These are phyloP conservation scores for Trachops cirrhosus DNA, from an alignment of 2,797 vertebrate species.

Conservation along the genomic window DNA sequence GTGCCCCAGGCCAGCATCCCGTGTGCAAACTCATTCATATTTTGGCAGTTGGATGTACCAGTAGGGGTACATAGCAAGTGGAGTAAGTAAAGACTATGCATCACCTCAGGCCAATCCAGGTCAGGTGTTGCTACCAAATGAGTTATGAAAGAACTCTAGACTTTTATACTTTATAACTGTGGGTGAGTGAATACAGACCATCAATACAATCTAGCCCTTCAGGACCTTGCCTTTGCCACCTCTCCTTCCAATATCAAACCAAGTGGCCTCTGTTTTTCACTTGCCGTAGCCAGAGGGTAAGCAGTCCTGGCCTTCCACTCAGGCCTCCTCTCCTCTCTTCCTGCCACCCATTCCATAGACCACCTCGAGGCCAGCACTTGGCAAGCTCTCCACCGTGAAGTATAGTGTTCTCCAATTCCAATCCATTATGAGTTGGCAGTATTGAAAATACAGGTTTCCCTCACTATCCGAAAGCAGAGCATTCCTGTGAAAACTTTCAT, in stretches of 20 bases:
- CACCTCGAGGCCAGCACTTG: background rate
- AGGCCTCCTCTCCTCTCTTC: background rate
- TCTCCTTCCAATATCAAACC: background rate
- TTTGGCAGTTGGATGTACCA: background rate
- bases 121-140: background rate
- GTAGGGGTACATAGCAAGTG: background rate
- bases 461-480: background rate
- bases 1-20: background rate
- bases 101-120: background rate
- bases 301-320: background rate
- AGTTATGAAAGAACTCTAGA: background rate
- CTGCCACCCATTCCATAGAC: fast-evolving
- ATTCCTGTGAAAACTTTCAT: background rate
- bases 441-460: background rate
- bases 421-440: background rate
- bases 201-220: background rate
- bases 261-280: fast-evolving
- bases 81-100: background rate
- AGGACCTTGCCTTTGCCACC: background rate
- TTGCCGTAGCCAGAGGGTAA: background rate
- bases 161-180: background rate
- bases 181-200: background rate
- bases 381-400: background rate
- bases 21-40: background rate
- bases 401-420: background rate